Percentiles rank a stretch among this genome's conserved stretches.
These are phyloP conservation scores for Trichonephila clavata DNA, from an alignment of 1,140 invertebrate genomes.

Conservation along the genomic window DNA sequence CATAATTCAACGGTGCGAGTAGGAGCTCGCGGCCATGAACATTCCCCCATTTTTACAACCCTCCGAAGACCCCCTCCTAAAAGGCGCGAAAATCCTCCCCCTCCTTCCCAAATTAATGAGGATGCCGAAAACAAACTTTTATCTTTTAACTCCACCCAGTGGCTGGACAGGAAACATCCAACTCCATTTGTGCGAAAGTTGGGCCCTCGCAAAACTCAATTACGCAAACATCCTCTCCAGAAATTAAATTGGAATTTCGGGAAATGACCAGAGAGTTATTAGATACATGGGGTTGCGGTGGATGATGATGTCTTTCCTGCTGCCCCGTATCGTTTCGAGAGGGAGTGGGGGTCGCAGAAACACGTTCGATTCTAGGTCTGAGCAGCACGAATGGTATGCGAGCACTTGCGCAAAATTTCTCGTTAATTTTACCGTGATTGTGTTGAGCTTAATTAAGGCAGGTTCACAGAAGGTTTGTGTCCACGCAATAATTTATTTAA, in stretches of 20 bases:
- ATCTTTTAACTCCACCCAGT: neutral
- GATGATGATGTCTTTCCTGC: slow-evolving; percentile 41
- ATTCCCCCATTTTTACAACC: neutral
- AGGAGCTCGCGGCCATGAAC: neutral
- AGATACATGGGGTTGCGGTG: slow-evolving; percentile 18
- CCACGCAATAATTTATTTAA: slow-evolving; percentile 3
- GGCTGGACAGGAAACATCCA: neutral
- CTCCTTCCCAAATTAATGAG: neutral
- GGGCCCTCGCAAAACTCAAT: slow-evolving; percentile 41
- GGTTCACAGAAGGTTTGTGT: neutral
- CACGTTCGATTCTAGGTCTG: neutral
- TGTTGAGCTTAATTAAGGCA: slow-evolving; percentile 14
- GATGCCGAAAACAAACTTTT: neutral
- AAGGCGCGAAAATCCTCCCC: neutral
- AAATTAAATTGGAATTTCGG: slow-evolving; percentile 59
- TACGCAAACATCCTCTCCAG: slow-evolving; percentile 28
- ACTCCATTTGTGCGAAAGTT: neutral
- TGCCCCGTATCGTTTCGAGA: neutral
- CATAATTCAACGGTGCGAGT: neutral
- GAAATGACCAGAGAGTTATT: slow-evolving; percentile 50
- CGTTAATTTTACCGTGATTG: slow-evolving; percentile 9
- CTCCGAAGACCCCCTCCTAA: neutral
- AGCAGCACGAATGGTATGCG: neutral
- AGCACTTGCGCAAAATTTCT: slow-evolving; percentile 1
- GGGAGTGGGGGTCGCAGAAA: neutral